Base-by-base conservation (phyloP, 2,888 invertebrate genomes). In the Atethmia centrago region DNA sequence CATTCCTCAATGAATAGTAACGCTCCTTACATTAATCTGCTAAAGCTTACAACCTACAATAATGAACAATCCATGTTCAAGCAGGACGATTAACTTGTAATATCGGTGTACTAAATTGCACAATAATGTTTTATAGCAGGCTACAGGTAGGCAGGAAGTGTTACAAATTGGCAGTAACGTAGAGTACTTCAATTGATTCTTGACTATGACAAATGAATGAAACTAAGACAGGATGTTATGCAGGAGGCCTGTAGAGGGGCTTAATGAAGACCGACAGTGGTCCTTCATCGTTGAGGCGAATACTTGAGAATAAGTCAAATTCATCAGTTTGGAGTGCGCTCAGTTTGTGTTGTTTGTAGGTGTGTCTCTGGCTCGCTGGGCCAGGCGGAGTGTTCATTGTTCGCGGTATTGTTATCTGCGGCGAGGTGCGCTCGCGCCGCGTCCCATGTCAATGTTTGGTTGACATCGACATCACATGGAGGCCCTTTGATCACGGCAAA, bases 331-430 rank as follows among this genome's bases (percentile, higher is more conserved):
- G 69, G 74, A 78, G 83, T 79, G 76, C 72, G 71, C 75, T 58
- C 78, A 58, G 81, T 69, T 66, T 77, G 59, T 59, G 74, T 84
- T 82, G 77, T 81, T 67, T 73, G 80, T 84, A 84, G 87, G 85
- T 79, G 87, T 80, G 87, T 71, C 84, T 7, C 12, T 16, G 31
- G 78, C 56, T 73, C 80, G 84, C 49, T 63, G 66, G 82, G 76
- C 84, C 89, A 90, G 91, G 90, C 90, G 87, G 88, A 88, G 88
- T 87, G 87, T 67, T 85, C 87, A 89, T 91, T 92, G 92, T 93
- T 93, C 91, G 90, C 88, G 85, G 91, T 91, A 94, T 93, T 93
- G 94, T 93, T 93, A 93, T 93, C 94, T 89, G 87, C 72, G 94
- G 94, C 89, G 95, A 94, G 95, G 74, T 62, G 80, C 61, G 74